Evolutionary conservation across 2,113 vertebrate genomes (phyloP), one percentile per base, ranked within the genome.

Genomic region (Paradoxurus hermaphroditus): DNA sequence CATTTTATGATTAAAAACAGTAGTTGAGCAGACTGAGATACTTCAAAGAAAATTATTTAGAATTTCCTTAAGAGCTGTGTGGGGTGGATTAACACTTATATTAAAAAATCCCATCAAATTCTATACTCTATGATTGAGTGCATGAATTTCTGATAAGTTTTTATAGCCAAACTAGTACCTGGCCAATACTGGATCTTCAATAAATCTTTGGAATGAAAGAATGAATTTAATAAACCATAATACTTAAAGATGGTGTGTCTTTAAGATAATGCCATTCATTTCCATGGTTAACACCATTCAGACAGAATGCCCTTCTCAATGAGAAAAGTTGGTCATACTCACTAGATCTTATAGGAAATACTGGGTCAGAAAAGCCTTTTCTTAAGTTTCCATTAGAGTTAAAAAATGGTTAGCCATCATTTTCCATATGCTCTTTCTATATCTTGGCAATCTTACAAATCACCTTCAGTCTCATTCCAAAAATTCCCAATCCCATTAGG

Each of bases 11-110:
- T 19, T 78, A 77, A 83, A 92, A 96, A 70, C 14, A 97, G 3
- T 27, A 86, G 77, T 90, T 90, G 34, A 77, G 15, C 5, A 81
- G n/a, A 68, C 73, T 78, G 62, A 63, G 49, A 23, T 59, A 72
- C 10, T 86, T 95, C 21, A 85, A 88, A 85, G 65, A 91, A 94
- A 90, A 85, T 59, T 91, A 85, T 49, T 78, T 78, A 7, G 19
- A 79, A 13, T 49, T 86, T 83, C 85, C 36, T 77, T 82, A 90
- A 31, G 4, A 63, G 18, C 44, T 82, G 15, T 73, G 3, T 4
- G 18, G 18, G 5, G 15, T 92, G n/a, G 15, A 59, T 77, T 90
- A 56, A 93, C 29, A 87, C 88, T 79, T 91, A 25, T 9, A 36
- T 68, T 90, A 67, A 70, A 83, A 41, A 29, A 51, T 86, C 77